Conservation (phyloP, 2,888 invertebrate species). For the Ceramica pisi region DNA sequence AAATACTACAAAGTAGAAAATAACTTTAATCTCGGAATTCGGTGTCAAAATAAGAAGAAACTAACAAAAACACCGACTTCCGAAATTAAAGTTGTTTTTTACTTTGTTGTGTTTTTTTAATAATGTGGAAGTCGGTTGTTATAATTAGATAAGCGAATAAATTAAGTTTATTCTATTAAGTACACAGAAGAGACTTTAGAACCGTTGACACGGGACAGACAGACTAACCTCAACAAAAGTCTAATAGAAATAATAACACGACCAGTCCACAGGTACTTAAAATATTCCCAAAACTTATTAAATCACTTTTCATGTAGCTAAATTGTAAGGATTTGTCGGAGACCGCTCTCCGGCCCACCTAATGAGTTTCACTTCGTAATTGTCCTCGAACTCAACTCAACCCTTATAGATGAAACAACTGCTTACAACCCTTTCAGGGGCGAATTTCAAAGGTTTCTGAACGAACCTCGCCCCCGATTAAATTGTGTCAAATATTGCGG, state of each 20-base stretch:
- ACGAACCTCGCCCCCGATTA: constrained; percentile 51
- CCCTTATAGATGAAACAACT: constrained; percentile 64
- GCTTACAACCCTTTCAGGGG: constrained; percentile 58
- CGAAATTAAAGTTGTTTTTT: too few relatives aligned
- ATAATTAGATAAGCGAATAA: too few relatives aligned
- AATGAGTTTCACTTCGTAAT: constrained; percentile 62
- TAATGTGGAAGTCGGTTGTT: too few relatives aligned
- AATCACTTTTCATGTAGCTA: constrained; percentile 56
- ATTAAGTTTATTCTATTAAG: too few relatives aligned
- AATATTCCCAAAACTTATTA: constrained; percentile 56
- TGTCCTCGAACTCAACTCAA: constrained; percentile 54
- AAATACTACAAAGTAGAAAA: too few relatives aligned
- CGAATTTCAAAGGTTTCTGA: constrained; percentile 62
- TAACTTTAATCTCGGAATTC: too few relatives aligned
- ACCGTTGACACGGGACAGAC: not conserved
- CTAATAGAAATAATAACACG: constrained; percentile 13
- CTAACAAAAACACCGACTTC: too few relatives aligned
- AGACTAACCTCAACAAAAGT: too few relatives aligned
- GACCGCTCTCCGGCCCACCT: constrained; percentile 46
- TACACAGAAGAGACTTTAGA: not conserved
- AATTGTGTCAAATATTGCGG: constrained; percentile 60
- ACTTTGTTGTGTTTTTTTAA: too few relatives aligned
- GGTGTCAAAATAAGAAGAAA: too few relatives aligned
- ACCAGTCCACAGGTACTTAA: constrained; percentile 35
- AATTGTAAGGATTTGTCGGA: constrained; percentile 60